Conservation (phyloP, 2,888 invertebrate species). For the Agriopis leucophaearia region DNA sequence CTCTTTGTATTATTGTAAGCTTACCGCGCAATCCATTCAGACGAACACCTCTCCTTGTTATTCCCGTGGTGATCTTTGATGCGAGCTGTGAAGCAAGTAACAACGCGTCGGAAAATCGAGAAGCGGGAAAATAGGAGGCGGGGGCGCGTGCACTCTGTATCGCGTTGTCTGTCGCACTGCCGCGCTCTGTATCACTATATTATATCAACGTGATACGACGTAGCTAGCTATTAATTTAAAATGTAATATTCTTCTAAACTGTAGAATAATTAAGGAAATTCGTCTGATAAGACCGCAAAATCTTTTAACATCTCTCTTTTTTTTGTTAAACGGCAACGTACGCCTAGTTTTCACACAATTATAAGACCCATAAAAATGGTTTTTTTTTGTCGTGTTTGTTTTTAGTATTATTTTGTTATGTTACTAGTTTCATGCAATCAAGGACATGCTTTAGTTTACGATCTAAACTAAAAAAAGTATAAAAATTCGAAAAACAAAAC, state of each 20-base stretch:
- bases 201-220: slow-evolving; percentile 9
- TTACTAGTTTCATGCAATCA: too few species aligned
- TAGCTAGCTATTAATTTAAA: slow-evolving; percentile 7
- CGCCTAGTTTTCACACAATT: too few species aligned
- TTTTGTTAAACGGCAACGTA: too few species aligned
- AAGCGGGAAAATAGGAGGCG: slow-evolving; percentile 39
- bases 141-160: slow-evolving; percentile 40
- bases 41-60: slow-evolving; percentile 23
- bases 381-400: too few species aligned
- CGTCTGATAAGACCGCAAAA: neutral
- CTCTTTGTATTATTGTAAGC: slow-evolving; percentile 14
- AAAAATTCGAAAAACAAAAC: too few species aligned
- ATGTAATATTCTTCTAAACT: neutral
- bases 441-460: too few species aligned
- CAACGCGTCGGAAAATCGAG: slow-evolving; percentile 41
- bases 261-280: slow-evolving; percentile 2
- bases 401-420: too few species aligned
- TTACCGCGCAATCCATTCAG: slow-evolving; percentile 30
- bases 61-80: slow-evolving; percentile 29
- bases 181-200: slow-evolving; percentile 25
- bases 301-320: neutral
- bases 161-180: slow-evolving; percentile 44
- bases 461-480: too few species aligned
- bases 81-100: slow-evolving; percentile 33
- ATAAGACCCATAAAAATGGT: too few species aligned